Base-by-base conservation (phyloP, 1,140 invertebrate species). In the Hyphantria cunea region DNA sequence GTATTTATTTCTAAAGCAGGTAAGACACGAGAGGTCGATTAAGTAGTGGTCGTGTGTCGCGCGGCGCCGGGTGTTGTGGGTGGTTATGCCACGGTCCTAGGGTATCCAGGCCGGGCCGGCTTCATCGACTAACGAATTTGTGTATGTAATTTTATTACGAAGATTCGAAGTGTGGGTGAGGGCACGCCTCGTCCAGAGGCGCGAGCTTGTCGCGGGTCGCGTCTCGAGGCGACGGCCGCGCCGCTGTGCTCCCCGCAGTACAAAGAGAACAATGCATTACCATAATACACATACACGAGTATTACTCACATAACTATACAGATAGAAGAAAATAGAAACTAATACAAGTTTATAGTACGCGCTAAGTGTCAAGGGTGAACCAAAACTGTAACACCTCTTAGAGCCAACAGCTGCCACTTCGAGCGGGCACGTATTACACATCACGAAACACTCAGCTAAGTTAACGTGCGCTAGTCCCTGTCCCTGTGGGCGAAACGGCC, bases 281-380 rank as follows among this genome's bases (percentile, higher is more conserved):
- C 17, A 25, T 25, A 25, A 25, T 25, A 25, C 17, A 25, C 17
- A 25, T 25, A 25, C 17, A 25, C 17, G 17, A 25, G 17, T 25
- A 25, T 25, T 25, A 25, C 8, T 11, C 17, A 47, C 9, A 48
- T 56, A 33, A 33, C 14, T 56, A 56, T 25, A 56, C 31, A 56
- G 42, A 56, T 14, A 56, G 7, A 17, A 33, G 41, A n/a, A 25
- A 45, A 13, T 25, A 44, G 32, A 47, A 56, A 47, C 42, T 47
- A 47, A 33, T 56, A 56, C 54, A 47, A 56, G 5, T 56, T 49
- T 12, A 47, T 47, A 41, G 14, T 53, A 7, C n/a, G 45, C 31
- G 13, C 37, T 47, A 12, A 15, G 8, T 9, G 37, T 14, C 52
- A 32, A 32, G 37, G 52, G 52, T 54, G 52, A 31, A 39, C 12